A percentile compares a stretch with the other conserved stretches of the same genome.
phyloP scores from a whole-genome alignment of 2,113 vertebrate species.

The Labeo rohita region DNA sequence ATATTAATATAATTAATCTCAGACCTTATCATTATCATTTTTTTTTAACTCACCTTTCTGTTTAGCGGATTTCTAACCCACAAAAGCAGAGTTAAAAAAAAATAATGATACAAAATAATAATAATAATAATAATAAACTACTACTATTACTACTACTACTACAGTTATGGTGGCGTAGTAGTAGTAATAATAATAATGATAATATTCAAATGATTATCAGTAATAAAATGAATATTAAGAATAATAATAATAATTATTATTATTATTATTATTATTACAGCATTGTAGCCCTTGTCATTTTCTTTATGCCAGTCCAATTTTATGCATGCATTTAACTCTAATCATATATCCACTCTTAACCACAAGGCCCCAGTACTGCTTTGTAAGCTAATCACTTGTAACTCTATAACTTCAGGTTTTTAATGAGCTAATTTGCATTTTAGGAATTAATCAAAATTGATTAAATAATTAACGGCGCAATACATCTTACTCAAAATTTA shows the following conservation, averaged over 20 bases:
- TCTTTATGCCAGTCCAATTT: slow-evolving; percentile 37
- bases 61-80: not conserved
- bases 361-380: slow-evolving; percentile 66
- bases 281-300: not conserved
- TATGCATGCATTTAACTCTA: slow-evolving; percentile 61
- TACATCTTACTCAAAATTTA: slow-evolving; percentile 69
- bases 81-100: not conserved
- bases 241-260: not conserved
- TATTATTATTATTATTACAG: not conserved
- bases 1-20: not conserved
- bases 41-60: not conserved
- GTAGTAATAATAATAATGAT: not conserved
- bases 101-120: not conserved
- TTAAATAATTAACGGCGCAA: slow-evolving; percentile 76
- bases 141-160: not conserved
- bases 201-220: no score
- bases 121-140: not conserved
- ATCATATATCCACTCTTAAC: slow-evolving; percentile 68
- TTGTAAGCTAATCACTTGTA: slow-evolving; percentile 75
- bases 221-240: no score
- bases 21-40: not conserved
- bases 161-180: no score
- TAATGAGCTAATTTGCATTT: slow-evolving; percentile 80
- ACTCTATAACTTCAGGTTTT: slow-evolving; percentile 77
- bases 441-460: slow-evolving; percentile 78